Conservation (phyloP, 2,113 vertebrate species). For the Pardalotus punctatus region DNA sequence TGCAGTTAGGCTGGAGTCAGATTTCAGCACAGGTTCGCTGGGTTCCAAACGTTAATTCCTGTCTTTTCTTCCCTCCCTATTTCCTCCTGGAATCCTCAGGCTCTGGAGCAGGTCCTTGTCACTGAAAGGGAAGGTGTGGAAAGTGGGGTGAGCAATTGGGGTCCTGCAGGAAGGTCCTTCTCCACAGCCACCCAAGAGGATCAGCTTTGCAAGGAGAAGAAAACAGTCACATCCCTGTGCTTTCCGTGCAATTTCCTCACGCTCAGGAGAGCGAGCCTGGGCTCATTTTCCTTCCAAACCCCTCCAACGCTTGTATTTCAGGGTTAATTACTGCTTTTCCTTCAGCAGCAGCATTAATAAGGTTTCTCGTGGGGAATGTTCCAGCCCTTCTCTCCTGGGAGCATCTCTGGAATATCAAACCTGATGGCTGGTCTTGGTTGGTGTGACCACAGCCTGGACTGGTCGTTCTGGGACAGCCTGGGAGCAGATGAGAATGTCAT, state of each 20-base stretch:
- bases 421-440: neutral
- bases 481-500: neutral
- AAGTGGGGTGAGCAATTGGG: neutral
- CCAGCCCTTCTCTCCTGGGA: neutral
- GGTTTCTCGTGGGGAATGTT: neutral
- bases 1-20: neutral
- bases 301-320: neutral
- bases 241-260: neutral
- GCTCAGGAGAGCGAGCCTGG: neutral
- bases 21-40: neutral
- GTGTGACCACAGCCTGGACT: neutral
- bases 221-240: neutral
- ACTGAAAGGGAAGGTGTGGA: neutral
- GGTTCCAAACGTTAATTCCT: neutral
- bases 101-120: neutral
- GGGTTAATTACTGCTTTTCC: slow-evolving; percentile 7
- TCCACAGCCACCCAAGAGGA: neutral
- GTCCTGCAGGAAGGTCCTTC: neutral
- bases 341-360: neutral
- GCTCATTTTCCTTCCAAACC: neutral
- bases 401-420: neutral
- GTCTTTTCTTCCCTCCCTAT: neutral
- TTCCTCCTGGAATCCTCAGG: neutral
- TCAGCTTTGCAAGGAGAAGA: neutral
- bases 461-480: neutral